phyloP scores from a whole-genome alignment of 2,888 invertebrate genomes.

The Orthosia incerta region DNA sequence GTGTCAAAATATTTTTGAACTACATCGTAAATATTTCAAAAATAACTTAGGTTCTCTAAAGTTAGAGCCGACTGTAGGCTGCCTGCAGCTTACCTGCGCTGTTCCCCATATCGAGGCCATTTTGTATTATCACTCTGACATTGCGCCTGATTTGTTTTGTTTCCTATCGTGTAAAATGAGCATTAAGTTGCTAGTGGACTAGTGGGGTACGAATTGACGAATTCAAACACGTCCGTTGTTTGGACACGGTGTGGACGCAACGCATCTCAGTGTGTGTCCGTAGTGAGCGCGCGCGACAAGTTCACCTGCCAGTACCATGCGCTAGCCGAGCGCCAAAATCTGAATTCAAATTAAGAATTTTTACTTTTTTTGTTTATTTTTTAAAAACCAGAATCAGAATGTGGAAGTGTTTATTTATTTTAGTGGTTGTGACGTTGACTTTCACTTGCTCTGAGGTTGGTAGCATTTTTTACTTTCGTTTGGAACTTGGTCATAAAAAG shows the following conservation, averaged over 20 bases:
- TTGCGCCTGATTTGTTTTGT: slow-evolving; percentile 55
- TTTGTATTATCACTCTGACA: no score
- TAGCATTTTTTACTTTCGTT: slow-evolving; percentile 71
- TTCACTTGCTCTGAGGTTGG: slow-evolving; percentile 84
- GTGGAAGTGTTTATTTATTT: slow-evolving; percentile 84
- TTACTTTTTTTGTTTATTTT: slow-evolving; percentile 69
- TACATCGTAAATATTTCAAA: background rate
- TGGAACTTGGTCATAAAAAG: slow-evolving; percentile 39
- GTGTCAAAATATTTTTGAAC: background rate
- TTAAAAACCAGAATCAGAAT: slow-evolving; percentile 77
- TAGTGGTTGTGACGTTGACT: slow-evolving; percentile 82
- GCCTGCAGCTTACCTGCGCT: no score
- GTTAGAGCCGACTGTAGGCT: slow-evolving; percentile 1
- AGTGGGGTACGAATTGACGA: slow-evolving; percentile 81
- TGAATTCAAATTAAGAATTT: slow-evolving; percentile 73
- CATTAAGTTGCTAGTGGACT: slow-evolving; percentile 66
- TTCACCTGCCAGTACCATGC: slow-evolving; percentile 79
- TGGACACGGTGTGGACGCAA: slow-evolving; percentile 68
- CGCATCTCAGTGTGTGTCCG: slow-evolving; percentile 85
- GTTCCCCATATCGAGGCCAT: no score
- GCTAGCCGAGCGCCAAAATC: slow-evolving; percentile 81
- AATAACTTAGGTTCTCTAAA: background rate
- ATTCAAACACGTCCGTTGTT: slow-evolving; percentile 81
- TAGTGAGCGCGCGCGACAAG: slow-evolving; percentile 82
- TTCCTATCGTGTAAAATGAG: slow-evolving; percentile 55